phyloP scores from a whole-genome alignment of 2,888 invertebrate genomes.

The Lucinisca nassula region DNA sequence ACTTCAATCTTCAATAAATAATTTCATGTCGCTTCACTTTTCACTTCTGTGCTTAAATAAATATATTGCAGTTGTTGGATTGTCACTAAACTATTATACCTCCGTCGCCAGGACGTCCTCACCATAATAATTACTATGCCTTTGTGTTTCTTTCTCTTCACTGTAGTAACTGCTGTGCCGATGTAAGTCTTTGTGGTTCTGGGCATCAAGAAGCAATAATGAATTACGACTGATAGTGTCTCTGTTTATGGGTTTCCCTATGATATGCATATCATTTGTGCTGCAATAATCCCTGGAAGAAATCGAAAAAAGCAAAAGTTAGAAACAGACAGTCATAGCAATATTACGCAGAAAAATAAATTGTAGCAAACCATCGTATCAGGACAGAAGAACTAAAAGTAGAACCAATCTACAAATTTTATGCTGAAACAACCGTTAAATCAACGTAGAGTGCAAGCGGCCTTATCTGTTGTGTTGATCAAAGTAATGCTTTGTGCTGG shows the following conservation, averaged over 20 bases:
- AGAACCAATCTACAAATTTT: no score
- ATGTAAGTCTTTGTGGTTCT: slow-evolving; percentile 45
- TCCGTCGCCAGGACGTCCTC: slow-evolving; percentile 80
- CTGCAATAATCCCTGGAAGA: slow-evolving; percentile 70
- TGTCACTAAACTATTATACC: slow-evolving; percentile 68
- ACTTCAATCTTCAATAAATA: slow-evolving; percentile 31
- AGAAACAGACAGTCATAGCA: background rate
- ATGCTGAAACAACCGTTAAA: no score
- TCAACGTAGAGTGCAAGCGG: no score
- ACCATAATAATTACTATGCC: slow-evolving; percentile 76
- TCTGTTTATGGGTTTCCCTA: slow-evolving; percentile 74
- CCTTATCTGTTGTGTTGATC: background rate
- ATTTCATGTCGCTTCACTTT: background rate
- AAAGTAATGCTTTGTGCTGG: background rate
- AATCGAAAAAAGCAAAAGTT: slow-evolving; percentile 38
- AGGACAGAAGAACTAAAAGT: no score
- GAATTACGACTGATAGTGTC: slow-evolving; percentile 74
- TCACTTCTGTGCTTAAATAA: slow-evolving; percentile 35
- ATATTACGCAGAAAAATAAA: no score
- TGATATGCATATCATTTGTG: slow-evolving; percentile 72
- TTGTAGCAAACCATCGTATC: no score
- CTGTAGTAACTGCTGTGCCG: slow-evolving; percentile 27
- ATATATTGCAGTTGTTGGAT: slow-evolving; percentile 68
- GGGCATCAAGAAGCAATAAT: slow-evolving; percentile 74
- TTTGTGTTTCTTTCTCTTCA: slow-evolving; percentile 52